These are phyloP conservation scores for Hyalella azteca DNA, from an alignment of 2,888 invertebrate species.

Conservation along the genomic window DNA sequence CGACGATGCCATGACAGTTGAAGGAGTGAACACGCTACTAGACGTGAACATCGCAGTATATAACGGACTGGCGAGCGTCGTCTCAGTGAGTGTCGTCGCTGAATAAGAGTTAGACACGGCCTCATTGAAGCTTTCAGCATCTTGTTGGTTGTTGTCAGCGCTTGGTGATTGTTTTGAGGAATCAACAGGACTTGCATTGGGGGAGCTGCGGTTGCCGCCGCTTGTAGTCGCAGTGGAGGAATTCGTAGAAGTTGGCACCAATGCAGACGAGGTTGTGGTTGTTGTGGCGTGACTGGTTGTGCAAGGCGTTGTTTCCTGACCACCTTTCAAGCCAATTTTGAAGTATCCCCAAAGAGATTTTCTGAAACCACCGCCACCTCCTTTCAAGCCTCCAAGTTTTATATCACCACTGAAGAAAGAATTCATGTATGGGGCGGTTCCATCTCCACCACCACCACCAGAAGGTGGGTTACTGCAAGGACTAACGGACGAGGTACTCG, in stretches of 20 bases:
- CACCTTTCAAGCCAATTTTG: constrained; percentile 54
- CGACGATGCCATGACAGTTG: constrained; percentile 40
- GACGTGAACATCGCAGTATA: not conserved
- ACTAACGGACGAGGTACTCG: not conserved
- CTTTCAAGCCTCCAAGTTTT: constrained; percentile 68
- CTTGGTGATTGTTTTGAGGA: constrained; percentile 55
- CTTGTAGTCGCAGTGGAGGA: constrained; percentile 68
- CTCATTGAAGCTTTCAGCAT: constrained; percentile 61
- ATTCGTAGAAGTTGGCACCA: constrained; percentile 64
- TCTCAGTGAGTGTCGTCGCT: constrained; percentile 44
- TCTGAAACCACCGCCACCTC: constrained; percentile 60
- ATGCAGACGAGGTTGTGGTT: constrained; percentile 61
- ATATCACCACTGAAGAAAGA: constrained; percentile 69
- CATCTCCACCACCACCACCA: not conserved
- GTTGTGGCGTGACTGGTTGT: constrained; percentile 44
- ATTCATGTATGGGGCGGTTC: constrained; percentile 53
- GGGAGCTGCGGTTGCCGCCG: constrained; percentile 57
- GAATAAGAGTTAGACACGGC: constrained; percentile 37
- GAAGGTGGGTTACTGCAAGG: not conserved
- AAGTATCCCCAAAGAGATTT: constrained; percentile 56
- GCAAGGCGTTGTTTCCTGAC: constrained; percentile 59
- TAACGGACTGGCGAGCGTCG: constrained; percentile 23
- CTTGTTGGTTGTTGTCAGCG: constrained; percentile 61
- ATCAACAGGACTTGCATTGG: constrained; percentile 39
- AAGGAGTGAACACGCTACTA: not conserved